Evolutionary conservation across 2,113 vertebrate genomes (phyloP).

Genomic region (Hyaena hyaena): DNA sequence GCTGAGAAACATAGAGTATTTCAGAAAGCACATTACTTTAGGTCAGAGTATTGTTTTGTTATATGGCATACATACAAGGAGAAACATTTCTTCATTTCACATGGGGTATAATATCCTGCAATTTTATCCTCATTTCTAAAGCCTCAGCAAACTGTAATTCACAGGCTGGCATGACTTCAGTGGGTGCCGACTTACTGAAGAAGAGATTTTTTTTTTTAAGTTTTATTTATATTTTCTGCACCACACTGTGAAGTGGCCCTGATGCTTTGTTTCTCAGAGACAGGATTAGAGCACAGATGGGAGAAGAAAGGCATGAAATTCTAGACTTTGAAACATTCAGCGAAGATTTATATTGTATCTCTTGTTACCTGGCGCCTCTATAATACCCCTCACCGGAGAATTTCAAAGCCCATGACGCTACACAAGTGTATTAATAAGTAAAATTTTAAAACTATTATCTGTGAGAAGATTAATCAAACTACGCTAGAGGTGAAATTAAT

Average conservation of each 20-base stretch:
- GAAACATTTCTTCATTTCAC: constrained; percentile 24
- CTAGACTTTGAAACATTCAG: constrained; percentile 22
- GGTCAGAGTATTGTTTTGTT: neutral
- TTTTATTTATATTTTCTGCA: constrained; percentile 69
- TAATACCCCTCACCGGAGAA: constrained; percentile 7
- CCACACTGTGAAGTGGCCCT: constrained; percentile 42
- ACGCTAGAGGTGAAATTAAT: neutral
- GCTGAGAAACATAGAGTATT: neutral
- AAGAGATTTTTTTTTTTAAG: neutral
- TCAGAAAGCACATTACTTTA: neutral
- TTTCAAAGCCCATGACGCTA: neutral
- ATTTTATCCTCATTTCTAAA: constrained; percentile 46
- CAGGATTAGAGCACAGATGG: constrained; percentile 66
- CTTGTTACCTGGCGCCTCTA: constrained; percentile 1
- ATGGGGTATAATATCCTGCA: constrained; percentile 48
- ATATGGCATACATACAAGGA: neutral
- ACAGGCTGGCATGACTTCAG: constrained; percentile 55
- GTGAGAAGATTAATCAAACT: neutral
- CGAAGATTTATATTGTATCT: constrained; percentile 58
- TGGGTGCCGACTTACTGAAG: constrained; percentile 22
- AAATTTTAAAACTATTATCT: neutral
- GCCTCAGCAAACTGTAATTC: constrained; percentile 32
- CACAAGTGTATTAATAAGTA: neutral
- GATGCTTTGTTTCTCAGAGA: constrained; percentile 50
- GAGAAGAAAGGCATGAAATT: constrained; percentile 61